phyloP scores from a whole-genome alignment of 2,888 invertebrate genomes.

The Leucophenga montana region DNA sequence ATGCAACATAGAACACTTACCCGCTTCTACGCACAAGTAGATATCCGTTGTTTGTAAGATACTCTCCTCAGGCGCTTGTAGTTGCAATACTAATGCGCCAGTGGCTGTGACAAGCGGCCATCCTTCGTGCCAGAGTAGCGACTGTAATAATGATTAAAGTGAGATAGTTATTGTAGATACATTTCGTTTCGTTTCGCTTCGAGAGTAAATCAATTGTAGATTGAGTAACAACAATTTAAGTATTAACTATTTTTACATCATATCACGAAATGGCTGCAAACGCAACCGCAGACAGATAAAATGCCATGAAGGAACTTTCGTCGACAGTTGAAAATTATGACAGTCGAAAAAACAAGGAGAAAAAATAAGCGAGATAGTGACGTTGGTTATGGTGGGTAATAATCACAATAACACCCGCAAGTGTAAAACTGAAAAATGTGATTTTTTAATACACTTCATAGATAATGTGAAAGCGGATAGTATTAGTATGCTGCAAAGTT shows the following conservation, averaged over 20 bases:
- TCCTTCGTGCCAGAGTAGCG: conserved; percentile 76
- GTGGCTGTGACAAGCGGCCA: conserved; percentile 80
- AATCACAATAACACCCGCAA: conserved; percentile 65
- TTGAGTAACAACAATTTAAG: conserved; percentile 62
- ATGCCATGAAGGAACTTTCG: conserved; percentile 38
- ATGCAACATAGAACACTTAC: background rate
- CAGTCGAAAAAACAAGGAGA: conserved; percentile 2
- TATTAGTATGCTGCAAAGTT: no score
- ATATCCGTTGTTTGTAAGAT: conserved; percentile 78
- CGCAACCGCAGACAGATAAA: conserved; percentile 9
- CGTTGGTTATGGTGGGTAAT: background rate
- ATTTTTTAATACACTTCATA: background rate
- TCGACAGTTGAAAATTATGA: conserved; percentile 38
- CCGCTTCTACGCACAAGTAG: conserved; percentile 77
- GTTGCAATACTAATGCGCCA: conserved; percentile 78
- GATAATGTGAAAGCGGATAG: no score
- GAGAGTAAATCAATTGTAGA: conserved; percentile 36
- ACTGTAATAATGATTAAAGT: conserved; percentile 72
- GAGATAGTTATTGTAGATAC: background rate
- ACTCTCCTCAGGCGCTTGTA: conserved; percentile 78
- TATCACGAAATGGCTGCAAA: conserved; percentile 29
- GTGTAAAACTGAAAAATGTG: conserved; percentile 58
- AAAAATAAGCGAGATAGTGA: background rate
- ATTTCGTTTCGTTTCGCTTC: background rate
- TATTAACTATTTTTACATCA: conserved; percentile 34